Percentiles rank a stretch among this genome's conserved stretches.
Conservation (phyloP, 2,797 vertebrate species). For the Urophycis tenuis region DNA sequence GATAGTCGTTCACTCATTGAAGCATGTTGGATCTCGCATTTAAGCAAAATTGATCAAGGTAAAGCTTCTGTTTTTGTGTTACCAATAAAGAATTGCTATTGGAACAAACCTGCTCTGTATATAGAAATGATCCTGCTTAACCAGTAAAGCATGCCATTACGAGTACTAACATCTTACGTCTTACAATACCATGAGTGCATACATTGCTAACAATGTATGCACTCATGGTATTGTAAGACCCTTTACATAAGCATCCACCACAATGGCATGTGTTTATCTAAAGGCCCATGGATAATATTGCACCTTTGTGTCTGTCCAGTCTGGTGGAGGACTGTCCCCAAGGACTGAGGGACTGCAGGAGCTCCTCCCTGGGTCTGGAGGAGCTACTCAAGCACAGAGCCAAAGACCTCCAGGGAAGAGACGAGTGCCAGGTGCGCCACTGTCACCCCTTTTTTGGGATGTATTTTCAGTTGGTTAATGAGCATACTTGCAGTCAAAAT, state of each 20-base stretch:
- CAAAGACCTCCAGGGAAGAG: slow-evolving; percentile 71
- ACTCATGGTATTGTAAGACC: neutral
- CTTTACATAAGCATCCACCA: neutral
- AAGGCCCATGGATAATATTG: neutral
- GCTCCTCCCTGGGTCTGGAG: slow-evolving; percentile 74
- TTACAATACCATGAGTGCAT: neutral
- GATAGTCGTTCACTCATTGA: too few species aligned
- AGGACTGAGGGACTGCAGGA: slow-evolving; percentile 71
- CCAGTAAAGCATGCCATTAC: neutral
- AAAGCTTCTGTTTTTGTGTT: too few species aligned
- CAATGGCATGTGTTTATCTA: neutral
- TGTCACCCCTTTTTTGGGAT: neutral
- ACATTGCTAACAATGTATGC: neutral
- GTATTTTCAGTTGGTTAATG: neutral
- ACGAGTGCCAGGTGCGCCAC: slow-evolving; percentile 77
- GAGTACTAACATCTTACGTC: too few species aligned
- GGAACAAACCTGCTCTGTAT: neutral
- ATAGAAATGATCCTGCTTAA: neutral
- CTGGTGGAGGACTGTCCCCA: slow-evolving; percentile 76
- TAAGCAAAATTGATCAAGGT: too few species aligned
- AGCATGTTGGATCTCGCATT: too few species aligned
- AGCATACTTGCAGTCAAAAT: neutral
- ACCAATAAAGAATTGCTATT: too few species aligned
- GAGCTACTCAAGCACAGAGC: slow-evolving; percentile 74
- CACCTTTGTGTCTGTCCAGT: slow-evolving; percentile 56